Base-by-base conservation (phyloP, 1,140 invertebrate species). In the Drosophila novamexicana region DNA sequence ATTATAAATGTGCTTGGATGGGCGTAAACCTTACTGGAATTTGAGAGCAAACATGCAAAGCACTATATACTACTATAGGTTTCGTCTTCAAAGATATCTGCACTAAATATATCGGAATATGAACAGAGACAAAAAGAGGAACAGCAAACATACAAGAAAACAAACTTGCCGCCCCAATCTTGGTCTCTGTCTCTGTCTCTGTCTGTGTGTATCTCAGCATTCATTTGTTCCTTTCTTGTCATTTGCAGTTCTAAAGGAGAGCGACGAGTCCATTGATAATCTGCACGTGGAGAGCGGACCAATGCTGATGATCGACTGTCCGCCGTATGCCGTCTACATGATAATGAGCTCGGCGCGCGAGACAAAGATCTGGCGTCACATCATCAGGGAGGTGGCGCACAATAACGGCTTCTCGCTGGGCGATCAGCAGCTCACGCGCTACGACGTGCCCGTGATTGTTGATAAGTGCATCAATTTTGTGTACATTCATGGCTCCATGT, bases 381-480 rank as follows among this genome's bases (percentile, higher is more conserved):
- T 95, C 47, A 94, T 98, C 9, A 94, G 95, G 79, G 93, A 95
- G 66, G 96, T 96, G 7, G 95, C 96, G 0, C 94, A 96, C 53
- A 95, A 95, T 73, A 97, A 97, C 92, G 97, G 97, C 8, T 93
- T 95, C 1, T 93, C 94, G 6, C 93, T 98, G 49, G 94, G 95
- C 44, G 96, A 98, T 76, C 97, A 98, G 91, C 97, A 98, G 90
- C 92, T 98, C 32, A 98, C 97, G 6, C 95, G 95, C 76, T 96
- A 97, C 70, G 95, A 97, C 91, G 95, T 98, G 34, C 97, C 97
- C 22, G 96, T 97, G 12, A 95, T 98, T 61, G 96, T 98, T 2
- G 97, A 98, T 76, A 98, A 97, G 91, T 98, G 97, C 92, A 95
- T 98, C 44, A 97, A 96, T 83, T 98, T 97, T 83, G 95, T 98